These are phyloP conservation scores for Hexactinellida sp. DNA, from an alignment of 37 sponge, comb jelly and placozoan genomes.

Conservation along the genomic window DNA sequence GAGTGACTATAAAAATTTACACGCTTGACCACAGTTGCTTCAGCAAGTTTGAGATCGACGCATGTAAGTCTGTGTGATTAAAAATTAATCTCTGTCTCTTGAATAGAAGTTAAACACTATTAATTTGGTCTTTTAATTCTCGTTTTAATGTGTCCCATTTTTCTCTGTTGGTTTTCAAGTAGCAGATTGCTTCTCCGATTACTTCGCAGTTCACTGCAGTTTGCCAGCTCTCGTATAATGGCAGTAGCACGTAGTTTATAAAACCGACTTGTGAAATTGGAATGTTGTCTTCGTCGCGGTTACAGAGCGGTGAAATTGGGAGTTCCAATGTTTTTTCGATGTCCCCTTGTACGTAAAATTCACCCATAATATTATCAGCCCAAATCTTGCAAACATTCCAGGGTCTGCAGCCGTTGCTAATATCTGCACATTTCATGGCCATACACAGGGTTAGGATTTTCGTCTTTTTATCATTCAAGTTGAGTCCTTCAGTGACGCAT, in stretches of 20 bases:
- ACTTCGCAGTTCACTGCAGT: slow-evolving; percentile 14
- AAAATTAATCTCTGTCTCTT: slow-evolving; percentile 6
- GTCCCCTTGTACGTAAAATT: slow-evolving; percentile 70
- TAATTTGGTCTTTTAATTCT: background rate
- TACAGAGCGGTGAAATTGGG: slow-evolving; percentile 49
- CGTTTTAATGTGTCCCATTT: background rate
- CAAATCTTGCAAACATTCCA: slow-evolving; percentile 30
- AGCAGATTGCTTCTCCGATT: background rate
- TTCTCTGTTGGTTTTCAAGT: background rate
- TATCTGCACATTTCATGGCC: slow-evolving; percentile 64
- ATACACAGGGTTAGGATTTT: slow-evolving; percentile 22
- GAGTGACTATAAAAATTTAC: slow-evolving; percentile 15
- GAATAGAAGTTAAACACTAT: slow-evolving; percentile 4
- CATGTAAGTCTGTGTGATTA: slow-evolving; percentile 9
- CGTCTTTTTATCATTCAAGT: background rate
- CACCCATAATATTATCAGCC: slow-evolving; percentile 64
- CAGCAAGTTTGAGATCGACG: background rate
- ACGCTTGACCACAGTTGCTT: background rate
- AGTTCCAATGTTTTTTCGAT: slow-evolving; percentile 37
- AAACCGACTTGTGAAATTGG: slow-evolving; percentile 52
- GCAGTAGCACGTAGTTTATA: slow-evolving; percentile 17
- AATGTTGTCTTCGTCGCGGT: slow-evolving; percentile 30
- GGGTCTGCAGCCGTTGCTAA: slow-evolving; percentile 48
- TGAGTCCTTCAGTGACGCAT: background rate
- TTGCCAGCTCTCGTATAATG: slow-evolving; percentile 18